Base-by-base conservation (phyloP, 2,113 vertebrate species). In the Recurvirostra avosetta region DNA sequence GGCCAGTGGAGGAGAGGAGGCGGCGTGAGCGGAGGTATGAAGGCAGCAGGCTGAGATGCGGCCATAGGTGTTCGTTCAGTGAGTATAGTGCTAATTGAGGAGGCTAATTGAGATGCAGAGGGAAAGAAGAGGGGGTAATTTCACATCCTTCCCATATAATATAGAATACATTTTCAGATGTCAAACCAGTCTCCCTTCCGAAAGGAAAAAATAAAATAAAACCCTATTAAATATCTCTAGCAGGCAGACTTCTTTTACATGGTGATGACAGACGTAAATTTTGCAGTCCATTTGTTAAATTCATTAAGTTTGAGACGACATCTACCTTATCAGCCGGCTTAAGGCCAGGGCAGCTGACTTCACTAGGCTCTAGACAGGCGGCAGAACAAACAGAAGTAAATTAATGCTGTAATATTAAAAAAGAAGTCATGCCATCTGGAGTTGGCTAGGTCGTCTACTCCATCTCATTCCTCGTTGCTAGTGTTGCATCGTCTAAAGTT, bases 21-120 rank as follows among this genome's bases (percentile, higher is more conserved):
- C 1, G 0, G 29, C 1, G 1, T 12, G 29, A 53, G 68, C 4
- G 0, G 61, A 41, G 45, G 40, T 23, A 16, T 0, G 4, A 45
- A 52, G 55, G 56, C 56, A 52, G 56, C 14, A 3, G 32, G n/a
- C n/a, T 26, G 63, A 66, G 74, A 15, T 70, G 61, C 15, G 3
- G 1, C 50, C 13, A 1, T 6, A 26, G 11, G 36, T 45, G 25
- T 61, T 72, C 0, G 2, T 36, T 62, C 15, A 18, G 6, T 12
- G 4, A 43, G 20, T 75, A 4, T 22, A 9, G 26, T 27, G 12
- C 15, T 74, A 38, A 38, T 38, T 38, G 38, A 38, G 19, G 49
- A 75, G 13, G 50, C 27, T 61, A 9, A 23, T 20, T 25, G 63
- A 52, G 34, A 32, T 36, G 38, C 8, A 23, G 27, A 36, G 61